These are phyloP conservation scores for Lydus trimaculatus DNA, from an alignment of 2,888 invertebrate species.

Conservation along the genomic window DNA sequence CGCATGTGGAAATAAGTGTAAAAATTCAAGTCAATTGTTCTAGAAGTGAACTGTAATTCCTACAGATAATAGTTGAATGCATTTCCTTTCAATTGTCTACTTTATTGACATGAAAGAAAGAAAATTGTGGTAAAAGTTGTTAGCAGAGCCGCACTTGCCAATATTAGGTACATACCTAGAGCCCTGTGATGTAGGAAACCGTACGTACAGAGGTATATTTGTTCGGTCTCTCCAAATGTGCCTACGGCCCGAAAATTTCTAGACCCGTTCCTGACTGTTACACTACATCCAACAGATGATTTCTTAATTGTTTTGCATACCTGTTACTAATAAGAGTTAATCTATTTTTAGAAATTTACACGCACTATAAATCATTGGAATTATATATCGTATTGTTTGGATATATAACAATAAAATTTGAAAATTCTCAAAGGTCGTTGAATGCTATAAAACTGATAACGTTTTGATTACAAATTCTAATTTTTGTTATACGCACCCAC, in stretches of 20 bases:
- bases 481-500: background rate
- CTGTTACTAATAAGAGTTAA: background rate
- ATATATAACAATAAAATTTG: background rate
- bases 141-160: no score
- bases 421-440: background rate
- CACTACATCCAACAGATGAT: background rate
- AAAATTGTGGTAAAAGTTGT: no score
- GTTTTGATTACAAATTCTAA: background rate
- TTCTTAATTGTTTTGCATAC: background rate
- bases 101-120: background rate
- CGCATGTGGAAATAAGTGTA: background rate
- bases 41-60: background rate
- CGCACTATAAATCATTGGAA: background rate
- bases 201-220: no score
- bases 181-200: no score
- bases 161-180: no score
- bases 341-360: background rate
- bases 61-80: background rate
- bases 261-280: no score
- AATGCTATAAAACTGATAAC: background rate
- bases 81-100: background rate
- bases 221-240: no score
- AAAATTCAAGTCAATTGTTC: background rate
- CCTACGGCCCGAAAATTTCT: no score
- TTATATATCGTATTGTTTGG: background rate